Conservation (phyloP, 2,888 invertebrate species). For the Venusia cambrica region DNA sequence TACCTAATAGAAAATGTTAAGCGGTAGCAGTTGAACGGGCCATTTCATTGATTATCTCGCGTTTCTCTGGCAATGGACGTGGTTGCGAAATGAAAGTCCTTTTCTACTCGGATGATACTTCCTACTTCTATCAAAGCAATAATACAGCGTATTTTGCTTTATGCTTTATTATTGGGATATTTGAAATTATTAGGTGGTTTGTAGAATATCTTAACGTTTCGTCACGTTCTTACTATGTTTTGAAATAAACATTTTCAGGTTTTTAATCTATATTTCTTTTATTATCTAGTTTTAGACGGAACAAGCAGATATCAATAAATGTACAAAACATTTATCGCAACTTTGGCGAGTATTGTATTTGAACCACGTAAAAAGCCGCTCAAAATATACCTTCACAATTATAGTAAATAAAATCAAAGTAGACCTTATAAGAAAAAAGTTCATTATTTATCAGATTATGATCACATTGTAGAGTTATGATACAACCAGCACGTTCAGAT, state of each 20-base stretch:
- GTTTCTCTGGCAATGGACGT: conserved; percentile 38
- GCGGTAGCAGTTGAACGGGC: conserved; percentile 13
- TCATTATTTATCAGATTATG: conserved; percentile 34
- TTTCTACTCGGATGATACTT: conserved; percentile 29
- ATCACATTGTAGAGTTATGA: conserved; percentile 43
- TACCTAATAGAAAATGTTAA: conserved; percentile 10
- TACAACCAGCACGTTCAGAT: conserved; percentile 37
- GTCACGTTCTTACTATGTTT: too few relatives aligned
- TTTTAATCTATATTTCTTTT: too few relatives aligned
- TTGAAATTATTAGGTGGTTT: too few relatives aligned
- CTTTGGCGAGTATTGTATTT: conserved; percentile 11
- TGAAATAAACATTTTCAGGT: too few relatives aligned
- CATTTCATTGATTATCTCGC: conserved; percentile 21
- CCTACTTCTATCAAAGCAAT: conserved; percentile 13
- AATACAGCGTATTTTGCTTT: conserved; percentile 22
- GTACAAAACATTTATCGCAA: too few relatives aligned
- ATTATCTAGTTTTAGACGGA: too few relatives aligned
- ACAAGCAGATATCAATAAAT: too few relatives aligned
- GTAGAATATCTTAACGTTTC: too few relatives aligned
- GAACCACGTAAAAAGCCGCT: conserved; percentile 7
- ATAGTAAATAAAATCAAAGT: conserved; percentile 7
- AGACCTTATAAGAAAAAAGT: conserved; percentile 15
- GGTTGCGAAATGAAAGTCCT: conserved; percentile 47
- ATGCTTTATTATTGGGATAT: too few relatives aligned
- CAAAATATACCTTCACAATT: conserved; percentile 4